Percentiles rank a stretch among this genome's conserved stretches.
Conservation (phyloP, 2,888 invertebrate genomes). For the Vannuccia rotundouncinata region DNA sequence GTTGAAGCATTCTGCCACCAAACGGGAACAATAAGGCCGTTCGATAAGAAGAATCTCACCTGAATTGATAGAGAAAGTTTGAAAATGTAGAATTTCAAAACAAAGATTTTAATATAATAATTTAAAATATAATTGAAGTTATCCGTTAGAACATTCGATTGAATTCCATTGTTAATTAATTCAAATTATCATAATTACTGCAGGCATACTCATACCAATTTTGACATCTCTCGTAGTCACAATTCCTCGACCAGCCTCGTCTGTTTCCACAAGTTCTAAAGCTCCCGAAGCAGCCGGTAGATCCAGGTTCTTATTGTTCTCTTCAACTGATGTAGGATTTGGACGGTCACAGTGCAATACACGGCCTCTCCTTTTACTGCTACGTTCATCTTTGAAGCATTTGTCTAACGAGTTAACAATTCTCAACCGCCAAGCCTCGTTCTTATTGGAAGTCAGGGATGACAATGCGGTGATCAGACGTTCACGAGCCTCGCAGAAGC, state of each 20-base stretch:
- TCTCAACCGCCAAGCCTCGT: not conserved
- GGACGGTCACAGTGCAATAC: not conserved
- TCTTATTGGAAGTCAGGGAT: not conserved
- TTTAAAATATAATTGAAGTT: no score
- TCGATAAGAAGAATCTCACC: slow-evolving; percentile 27
- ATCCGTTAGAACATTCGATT: no score
- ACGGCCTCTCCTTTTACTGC: not conserved
- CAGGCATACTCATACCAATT: not conserved
- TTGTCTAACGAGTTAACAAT: not conserved
- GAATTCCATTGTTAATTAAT: no score
- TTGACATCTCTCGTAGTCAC: not conserved
- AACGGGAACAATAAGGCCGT: not conserved
- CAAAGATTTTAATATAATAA: no score
- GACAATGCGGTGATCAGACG: not conserved
- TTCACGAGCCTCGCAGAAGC: not conserved
- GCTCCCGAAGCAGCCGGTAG: not conserved
- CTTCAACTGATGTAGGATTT: not conserved
- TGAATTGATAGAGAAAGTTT: not conserved
- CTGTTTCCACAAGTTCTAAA: not conserved
- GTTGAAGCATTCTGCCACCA: not conserved
- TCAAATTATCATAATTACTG: no score
- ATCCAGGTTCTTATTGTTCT: not conserved
- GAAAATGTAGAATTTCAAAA: no score
- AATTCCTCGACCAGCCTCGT: not conserved
- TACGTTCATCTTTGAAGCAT: not conserved